Evolutionary conservation across 1,140 invertebrate species (phyloP), one percentile per base, ranked within the genome.

Genomic region (Nylanderia fulva): DNA sequence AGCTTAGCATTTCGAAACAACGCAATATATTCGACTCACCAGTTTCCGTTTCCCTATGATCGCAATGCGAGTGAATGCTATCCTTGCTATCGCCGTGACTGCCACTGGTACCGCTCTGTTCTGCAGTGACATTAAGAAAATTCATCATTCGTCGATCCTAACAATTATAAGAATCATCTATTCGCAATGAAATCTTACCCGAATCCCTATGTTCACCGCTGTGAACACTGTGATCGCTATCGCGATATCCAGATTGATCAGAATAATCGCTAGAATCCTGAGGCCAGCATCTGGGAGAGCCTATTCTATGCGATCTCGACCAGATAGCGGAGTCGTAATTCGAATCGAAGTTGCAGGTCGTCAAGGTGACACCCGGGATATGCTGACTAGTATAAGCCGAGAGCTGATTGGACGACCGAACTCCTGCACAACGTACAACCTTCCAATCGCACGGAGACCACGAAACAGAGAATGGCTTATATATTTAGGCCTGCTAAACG

Each of bases 51-150:
- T 95, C 94, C 82, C 93, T 87, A 68, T 94, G 93, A 76, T 95
- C 93, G 8, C 92, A 89, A 68, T 93, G 93, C 33, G 93, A 94
- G 63, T 94, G 93, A 88, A 95, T 93, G 86, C 93, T 94, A 85
- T 95, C 93, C 87, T 94, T 94, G 54, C 94, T 94, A 66, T 94
- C 94, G 18, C 92, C 92, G 58, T 94, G 93, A 64, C 94, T 94
- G 9, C 94, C 93, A 75, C 92, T 94, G 29, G 92, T 91, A 72
- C 91, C 93, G 77, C 94, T 95, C 83, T 92, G 94, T 87, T 94
- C 94, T 94, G 63, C 21, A 68, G 13, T 54, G 48, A 82, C 5
- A 74, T 83, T 60, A 74, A 13, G 13, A 84, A 60, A 42, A 68
- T 86, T n/a, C n/a, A 42, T 80, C 54, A 69, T 29, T 72, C 18